Evolutionary conservation across 2,797 vertebrate species (phyloP).

Genomic region (Hirundo rustica): DNA sequence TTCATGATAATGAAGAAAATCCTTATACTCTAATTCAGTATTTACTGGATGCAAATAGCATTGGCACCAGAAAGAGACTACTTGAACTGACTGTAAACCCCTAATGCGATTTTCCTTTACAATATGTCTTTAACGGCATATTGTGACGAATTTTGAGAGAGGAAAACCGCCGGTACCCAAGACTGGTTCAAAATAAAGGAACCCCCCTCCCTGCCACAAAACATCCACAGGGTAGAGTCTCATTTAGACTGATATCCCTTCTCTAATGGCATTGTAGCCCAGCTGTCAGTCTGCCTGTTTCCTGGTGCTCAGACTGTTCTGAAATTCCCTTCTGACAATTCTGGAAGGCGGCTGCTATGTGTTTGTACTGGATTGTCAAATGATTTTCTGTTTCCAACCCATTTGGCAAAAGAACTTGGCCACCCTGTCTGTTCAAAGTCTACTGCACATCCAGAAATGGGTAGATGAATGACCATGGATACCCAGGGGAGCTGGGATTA

Average conservation of each 20-base stretch:
- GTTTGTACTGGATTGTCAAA: neutral
- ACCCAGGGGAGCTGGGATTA: neutral
- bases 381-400: neutral
- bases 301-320: neutral
- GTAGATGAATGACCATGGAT: neutral
- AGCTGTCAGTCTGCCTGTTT: neutral
- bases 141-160: neutral
- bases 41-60: neutral
- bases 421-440: neutral
- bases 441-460: neutral
- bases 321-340: neutral
- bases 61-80: neutral
- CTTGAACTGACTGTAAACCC: neutral
- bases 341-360: neutral
- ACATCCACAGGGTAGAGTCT: neutral
- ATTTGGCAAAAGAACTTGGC: constrained; percentile 49
- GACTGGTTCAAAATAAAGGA: neutral
- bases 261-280: neutral
- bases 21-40: neutral
- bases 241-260: neutral
- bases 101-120: neutral
- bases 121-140: neutral
- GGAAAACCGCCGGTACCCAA: neutral
- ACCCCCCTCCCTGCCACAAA: neutral
- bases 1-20: neutral